Conservation (phyloP, 2,888 invertebrate species). For the Mechanitis mazaeus region DNA sequence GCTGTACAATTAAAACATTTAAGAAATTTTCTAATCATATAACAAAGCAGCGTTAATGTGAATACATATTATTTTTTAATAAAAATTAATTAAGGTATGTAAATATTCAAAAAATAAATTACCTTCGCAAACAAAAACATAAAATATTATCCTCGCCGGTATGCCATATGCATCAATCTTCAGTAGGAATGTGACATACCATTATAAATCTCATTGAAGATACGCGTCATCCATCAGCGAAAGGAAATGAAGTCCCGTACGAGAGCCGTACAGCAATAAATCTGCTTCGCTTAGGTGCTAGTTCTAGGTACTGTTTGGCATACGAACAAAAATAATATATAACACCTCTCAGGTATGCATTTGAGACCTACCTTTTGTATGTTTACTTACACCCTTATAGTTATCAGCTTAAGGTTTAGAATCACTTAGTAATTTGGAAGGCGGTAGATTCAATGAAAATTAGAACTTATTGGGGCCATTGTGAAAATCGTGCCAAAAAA, state of each 20-base stretch:
- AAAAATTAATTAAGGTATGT: neutral
- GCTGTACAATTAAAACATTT: too few relatives aligned
- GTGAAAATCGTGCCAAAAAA: too few relatives aligned
- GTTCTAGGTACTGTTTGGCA: slow-evolving; percentile 8
- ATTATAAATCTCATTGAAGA: slow-evolving; percentile 76
- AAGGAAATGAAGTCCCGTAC: slow-evolving; percentile 68
- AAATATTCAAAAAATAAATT: neutral
- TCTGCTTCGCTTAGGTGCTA: slow-evolving; percentile 14
- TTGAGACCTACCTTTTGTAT: neutral
- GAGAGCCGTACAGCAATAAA: slow-evolving; percentile 23
- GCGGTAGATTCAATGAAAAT: too few relatives aligned
- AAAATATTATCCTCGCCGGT: neutral
- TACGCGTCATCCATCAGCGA: slow-evolving; percentile 69
- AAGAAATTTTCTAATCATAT: too few relatives aligned
- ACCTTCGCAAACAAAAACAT: neutral
- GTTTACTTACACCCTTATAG: neutral
- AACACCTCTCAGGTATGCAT: neutral
- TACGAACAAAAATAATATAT: neutral
- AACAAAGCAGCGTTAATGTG: too few relatives aligned
- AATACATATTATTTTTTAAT: too few relatives aligned
- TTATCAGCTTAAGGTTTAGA: neutral
- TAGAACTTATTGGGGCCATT: too few relatives aligned
- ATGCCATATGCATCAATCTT: slow-evolving; percentile 36
- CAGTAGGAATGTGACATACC: slow-evolving; percentile 62
- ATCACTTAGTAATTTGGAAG: too few relatives aligned